These are phyloP conservation scores for human DNA, from an alignment of 2,113 vertebrate species.

Conservation along the genomic window DNA sequence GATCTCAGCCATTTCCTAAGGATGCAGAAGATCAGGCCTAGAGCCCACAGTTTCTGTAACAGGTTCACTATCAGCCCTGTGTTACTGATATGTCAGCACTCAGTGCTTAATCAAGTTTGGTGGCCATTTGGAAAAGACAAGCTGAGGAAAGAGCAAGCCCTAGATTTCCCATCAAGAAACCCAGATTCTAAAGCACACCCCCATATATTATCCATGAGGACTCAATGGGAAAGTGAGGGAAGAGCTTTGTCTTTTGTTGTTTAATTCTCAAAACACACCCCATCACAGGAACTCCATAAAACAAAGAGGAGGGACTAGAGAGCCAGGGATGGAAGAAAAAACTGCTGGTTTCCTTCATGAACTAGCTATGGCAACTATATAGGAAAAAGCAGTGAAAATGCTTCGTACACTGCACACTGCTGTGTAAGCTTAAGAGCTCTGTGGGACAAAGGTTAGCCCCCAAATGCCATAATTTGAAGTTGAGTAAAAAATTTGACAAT, in stretches of 20 bases:
- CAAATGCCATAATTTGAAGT: neutral
- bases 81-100: neutral
- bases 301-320: neutral
- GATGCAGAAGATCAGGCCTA: neutral
- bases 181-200: neutral
- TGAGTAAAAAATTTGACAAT: neutral
- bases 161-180: neutral
- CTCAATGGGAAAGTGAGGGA: neutral
- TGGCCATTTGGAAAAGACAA: neutral
- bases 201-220: neutral
- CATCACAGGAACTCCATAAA: neutral
- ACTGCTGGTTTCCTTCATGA: accelerated
- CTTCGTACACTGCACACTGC: neutral
- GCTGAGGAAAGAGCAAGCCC: neutral
- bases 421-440: neutral
- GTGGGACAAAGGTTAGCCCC: neutral
- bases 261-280: neutral
- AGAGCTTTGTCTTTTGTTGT: neutral
- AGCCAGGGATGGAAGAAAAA: accelerated
- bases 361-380: neutral
- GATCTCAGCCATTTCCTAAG: neutral
- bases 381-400: neutral
- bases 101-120: neutral
- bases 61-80: neutral
- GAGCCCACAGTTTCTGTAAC: no score